Conservation (phyloP, 2,888 invertebrate species). For the Diaperis boleti region DNA sequence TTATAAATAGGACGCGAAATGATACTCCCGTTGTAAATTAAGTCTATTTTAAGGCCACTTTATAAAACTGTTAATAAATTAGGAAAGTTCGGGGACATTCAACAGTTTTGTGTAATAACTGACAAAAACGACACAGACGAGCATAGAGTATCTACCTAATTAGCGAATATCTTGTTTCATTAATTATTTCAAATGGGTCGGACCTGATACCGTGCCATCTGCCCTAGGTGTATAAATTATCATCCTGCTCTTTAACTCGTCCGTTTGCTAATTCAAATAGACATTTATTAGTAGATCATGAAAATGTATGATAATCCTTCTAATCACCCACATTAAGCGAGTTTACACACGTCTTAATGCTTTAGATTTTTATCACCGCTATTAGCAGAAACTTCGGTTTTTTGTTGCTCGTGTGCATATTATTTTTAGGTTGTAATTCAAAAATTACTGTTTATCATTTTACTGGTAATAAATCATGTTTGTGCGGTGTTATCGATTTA, state of each 20-base stretch:
- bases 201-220: constrained; percentile 28
- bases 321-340: constrained; percentile 18
- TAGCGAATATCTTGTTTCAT: constrained; percentile 23
- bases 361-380: constrained; percentile 1
- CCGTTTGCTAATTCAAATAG: constrained; percentile 27
- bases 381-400: not conserved
- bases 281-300: constrained; percentile 32
- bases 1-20: constrained; percentile 21
- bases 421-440: not conserved
- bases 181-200: constrained; percentile 12
- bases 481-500: constrained; percentile 9
- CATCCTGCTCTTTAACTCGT: constrained; percentile 26
- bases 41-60: constrained; percentile 5
- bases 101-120: not conserved
- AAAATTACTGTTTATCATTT: constrained; percentile 6
- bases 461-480: constrained; percentile 5
- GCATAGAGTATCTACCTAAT: constrained; percentile 14
- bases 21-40: constrained; percentile 7
- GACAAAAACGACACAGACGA: constrained; percentile 10
- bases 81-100: too few species aligned
- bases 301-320: constrained; percentile 30
- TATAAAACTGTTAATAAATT: too few species aligned
- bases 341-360: too few species aligned
- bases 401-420: not conserved
- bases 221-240: constrained; percentile 20